Conservation (phyloP, 37 sponge, comb jelly and placozoan species). For the Cladorhizidae sp. region DNA sequence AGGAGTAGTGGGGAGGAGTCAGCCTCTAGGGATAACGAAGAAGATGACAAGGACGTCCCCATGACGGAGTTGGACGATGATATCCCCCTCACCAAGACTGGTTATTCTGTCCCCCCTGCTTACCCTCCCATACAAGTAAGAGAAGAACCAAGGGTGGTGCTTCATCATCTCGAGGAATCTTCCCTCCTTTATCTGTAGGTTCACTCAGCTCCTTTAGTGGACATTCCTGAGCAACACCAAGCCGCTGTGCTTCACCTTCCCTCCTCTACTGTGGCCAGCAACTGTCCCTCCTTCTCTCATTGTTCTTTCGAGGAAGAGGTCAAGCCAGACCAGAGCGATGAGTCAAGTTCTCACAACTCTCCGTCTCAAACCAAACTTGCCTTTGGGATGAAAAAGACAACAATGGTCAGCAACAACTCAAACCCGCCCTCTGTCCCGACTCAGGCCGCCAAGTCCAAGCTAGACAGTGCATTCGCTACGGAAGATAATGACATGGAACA, state of each 20-base stretch:
- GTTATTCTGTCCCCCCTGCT: conserved; percentile 14
- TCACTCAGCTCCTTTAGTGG: conserved; percentile 62
- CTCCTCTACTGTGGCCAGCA: neutral
- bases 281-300: neutral
- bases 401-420: conserved; percentile 2
- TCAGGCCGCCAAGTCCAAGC: conserved; percentile 1
- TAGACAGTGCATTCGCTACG: conserved; percentile 54
- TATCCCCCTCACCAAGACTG: conserved; percentile 62
- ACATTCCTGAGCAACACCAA: conserved; percentile 3
- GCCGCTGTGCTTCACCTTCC: neutral
- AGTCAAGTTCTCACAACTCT: conserved; percentile 7
- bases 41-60: conserved; percentile 42
- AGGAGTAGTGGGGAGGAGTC: conserved; percentile 6
- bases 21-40: conserved; percentile 10
- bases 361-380: conserved; percentile 57
- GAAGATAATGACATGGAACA: conserved; percentile 64
- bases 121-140: conserved; percentile 49
- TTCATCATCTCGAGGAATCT: too few relatives aligned
- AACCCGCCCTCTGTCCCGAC: neutral
- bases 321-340: conserved; percentile 18
- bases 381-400: conserved; percentile 41
- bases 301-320: neutral
- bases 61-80: conserved; percentile 44
- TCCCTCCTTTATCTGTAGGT: conserved; percentile 28
- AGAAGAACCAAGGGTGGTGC: too few relatives aligned